A percentile compares a stretch with the other conserved stretches of the same genome.
Conservation (phyloP, 2,113 vertebrate genomes). For the Hypocryptadius cinnamomeus region DNA sequence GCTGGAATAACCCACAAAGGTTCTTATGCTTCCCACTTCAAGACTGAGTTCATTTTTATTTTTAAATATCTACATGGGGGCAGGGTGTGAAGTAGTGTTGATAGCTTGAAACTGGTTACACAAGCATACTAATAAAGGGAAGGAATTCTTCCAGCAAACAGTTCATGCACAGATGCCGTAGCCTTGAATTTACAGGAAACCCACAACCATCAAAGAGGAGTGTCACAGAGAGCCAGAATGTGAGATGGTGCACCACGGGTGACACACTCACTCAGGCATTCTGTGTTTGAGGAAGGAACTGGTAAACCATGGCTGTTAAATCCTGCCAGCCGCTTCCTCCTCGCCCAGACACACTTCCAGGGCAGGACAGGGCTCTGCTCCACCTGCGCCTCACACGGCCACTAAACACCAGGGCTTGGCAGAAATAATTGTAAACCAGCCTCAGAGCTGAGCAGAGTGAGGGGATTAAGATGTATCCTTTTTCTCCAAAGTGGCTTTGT, state of each 20-base stretch:
- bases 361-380: not conserved
- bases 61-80: not conserved
- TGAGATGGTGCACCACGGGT: not conserved
- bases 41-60: not conserved
- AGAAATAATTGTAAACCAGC: not conserved
- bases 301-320: not conserved
- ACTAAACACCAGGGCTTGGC: not conserved
- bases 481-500: not conserved
- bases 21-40: not conserved
- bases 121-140: not conserved
- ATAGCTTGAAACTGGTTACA: not conserved
- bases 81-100: not conserved
- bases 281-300: not conserved
- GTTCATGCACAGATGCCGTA: not conserved
- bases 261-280: not conserved
- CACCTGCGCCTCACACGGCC: fast-evolving
- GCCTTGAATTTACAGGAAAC: not conserved
- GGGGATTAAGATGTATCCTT: not conserved
- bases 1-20: not conserved
- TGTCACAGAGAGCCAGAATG: not conserved
- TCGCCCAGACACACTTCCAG: not conserved
- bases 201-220: not conserved
- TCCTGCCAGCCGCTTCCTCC: not conserved
- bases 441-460: not conserved
- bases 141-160: not conserved